Percentiles rank a stretch among this genome's conserved stretches.
phyloP scores from a whole-genome alignment of 2,113 vertebrate genomes.

The Trematomus loennbergii region DNA sequence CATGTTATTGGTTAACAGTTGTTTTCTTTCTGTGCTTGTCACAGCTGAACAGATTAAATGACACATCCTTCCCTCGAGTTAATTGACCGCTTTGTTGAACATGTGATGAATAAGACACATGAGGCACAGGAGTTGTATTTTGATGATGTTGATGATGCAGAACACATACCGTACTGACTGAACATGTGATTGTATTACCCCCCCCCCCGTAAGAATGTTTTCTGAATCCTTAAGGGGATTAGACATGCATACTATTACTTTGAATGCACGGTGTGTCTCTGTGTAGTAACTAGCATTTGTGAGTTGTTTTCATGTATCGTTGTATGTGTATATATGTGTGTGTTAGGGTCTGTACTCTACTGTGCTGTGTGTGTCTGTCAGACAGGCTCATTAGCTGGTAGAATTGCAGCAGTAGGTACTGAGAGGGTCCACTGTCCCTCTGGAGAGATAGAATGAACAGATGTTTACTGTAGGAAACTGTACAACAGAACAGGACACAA shows the following conservation, averaged over 20 bases:
- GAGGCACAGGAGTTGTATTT: constrained; percentile 34
- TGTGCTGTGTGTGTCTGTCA: constrained; percentile 45
- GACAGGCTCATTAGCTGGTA: constrained; percentile 70
- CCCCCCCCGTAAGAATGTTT: constrained; percentile 12
- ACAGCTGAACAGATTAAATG: constrained; percentile 67
- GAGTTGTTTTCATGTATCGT: not conserved
- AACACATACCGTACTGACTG: constrained; percentile 46
- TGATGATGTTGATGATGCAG: constrained; percentile 62
- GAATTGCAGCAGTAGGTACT: constrained; percentile 62
- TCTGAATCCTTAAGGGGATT: constrained; percentile 41
- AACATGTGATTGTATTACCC: not conserved
- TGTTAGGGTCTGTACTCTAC: not conserved
- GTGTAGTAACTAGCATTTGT: not conserved
- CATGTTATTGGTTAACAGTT: constrained; percentile 8
- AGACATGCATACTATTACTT: constrained; percentile 32
- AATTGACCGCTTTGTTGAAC: constrained; percentile 67
- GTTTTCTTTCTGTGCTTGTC: constrained; percentile 48
- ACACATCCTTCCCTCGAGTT: constrained; percentile 60
- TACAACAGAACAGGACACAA: constrained; percentile 39
- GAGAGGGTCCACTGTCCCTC: constrained; percentile 60
- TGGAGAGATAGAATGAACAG: constrained; percentile 55
- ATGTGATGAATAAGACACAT: constrained; percentile 72
- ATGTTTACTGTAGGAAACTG: constrained; percentile 61
- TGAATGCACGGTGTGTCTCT: constrained; percentile 35
- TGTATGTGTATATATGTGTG: not conserved